Evolutionary conservation across 2,797 vertebrate species (phyloP), one percentile per base, ranked within the genome.

Genomic region (Muraenolepis orangiensis): DNA sequence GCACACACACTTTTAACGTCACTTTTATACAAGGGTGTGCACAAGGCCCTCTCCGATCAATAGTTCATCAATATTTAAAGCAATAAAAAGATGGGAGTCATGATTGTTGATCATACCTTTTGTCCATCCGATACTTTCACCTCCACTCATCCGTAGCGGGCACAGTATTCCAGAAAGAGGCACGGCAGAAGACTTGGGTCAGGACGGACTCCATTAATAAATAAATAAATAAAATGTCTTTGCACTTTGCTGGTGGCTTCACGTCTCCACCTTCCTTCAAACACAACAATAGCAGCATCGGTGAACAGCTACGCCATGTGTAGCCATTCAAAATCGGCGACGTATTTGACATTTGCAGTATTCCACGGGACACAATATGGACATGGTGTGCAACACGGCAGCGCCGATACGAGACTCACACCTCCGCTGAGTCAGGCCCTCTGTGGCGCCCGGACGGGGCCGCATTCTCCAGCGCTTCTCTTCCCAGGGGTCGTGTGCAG

Each of bases 401-500:
- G 28, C 34, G 69, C 57, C 23, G 20, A 23, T n/a, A n/a, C n/a
- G n/a, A 6, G n/a, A 10, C 57, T 61, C 57, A 57, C 51, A 32
- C 18, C 68, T 74, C 74, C 64, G 70, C 70, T 77, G 26, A 67
- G n/a, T 38, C 5, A 72, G 70, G 40, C 30, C 51, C 66, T 81
- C 38, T 42, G 34, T 31, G 34, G 16, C 20, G 80, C 78, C 84
- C 77, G 73, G 81, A 70, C 69, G 69, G 71, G 69, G 69, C 73
- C 79, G 68, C 61, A 18, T n/a, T n/a, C 88, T 79, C 72, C 82
- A 90, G 30, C 83, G 84, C 74, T 90, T 90, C 74, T 0, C 77
- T 68, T 80, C 89, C 88, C 6, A 85, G 87, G 32, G 86, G 88
- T 78, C 88, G 92, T 0, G 67, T 66, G 89, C 73, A 81, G 51